Percentiles rank a stretch among this genome's conserved stretches.
Conservation (phyloP, 2,888 invertebrate species). For the Spilarctia lutea region DNA sequence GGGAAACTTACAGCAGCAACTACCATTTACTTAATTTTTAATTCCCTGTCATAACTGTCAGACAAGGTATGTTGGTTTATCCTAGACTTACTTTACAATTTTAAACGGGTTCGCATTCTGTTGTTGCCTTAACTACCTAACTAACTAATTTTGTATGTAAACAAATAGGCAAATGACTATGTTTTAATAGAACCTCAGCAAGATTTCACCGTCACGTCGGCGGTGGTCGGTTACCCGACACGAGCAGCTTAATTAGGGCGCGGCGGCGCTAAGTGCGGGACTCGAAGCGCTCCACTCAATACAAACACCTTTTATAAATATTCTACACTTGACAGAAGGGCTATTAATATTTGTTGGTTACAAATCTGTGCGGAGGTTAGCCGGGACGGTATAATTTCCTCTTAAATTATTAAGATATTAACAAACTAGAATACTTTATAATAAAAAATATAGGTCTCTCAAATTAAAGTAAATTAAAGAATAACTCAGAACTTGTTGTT, state of each 20-base stretch:
- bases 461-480: too few relatives aligned
- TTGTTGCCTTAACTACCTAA: not conserved
- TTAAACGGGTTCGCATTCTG: not conserved
- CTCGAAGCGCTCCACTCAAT: not conserved
- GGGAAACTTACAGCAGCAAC: not conserved
- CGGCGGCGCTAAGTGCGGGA: not conserved
- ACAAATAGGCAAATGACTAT: not conserved
- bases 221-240: not conserved
- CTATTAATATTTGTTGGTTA: not conserved
- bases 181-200: not conserved
- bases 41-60: not conserved
- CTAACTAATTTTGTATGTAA: not conserved
- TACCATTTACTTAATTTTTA: not conserved
- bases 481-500: too few relatives aligned
- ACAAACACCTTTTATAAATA: not conserved
- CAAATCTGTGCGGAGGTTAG: not conserved
- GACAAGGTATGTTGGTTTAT: not conserved
- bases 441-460: too few relatives aligned
- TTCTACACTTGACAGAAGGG: not conserved
- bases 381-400: not conserved
- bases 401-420: not conserved
- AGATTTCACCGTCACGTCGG: not conserved
- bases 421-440: not conserved
- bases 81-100: not conserved
- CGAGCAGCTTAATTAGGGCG: not conserved